Conservation (phyloP, 2,113 vertebrate species). For the Lepisosteus osseus region DNA sequence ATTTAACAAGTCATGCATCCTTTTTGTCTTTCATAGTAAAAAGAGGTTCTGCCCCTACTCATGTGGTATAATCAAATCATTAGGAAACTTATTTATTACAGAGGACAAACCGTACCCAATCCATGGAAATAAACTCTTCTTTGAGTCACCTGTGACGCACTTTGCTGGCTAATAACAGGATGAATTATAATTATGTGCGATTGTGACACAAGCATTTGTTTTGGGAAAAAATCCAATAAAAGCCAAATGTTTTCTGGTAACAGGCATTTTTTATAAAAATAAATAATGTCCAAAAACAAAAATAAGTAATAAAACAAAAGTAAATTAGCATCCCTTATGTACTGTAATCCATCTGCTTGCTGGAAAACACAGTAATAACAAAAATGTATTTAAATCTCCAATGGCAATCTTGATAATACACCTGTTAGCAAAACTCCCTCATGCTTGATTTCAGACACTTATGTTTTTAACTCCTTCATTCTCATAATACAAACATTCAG, state of each 20-base stretch:
- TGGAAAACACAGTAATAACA: neutral
- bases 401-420: neutral
- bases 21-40: neutral
- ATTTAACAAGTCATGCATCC: neutral
- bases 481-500: neutral
- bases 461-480: neutral
- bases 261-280: neutral
- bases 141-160: neutral
- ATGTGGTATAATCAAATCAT: conserved; percentile 9
- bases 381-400: neutral
- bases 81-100: neutral
- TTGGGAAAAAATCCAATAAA: neutral
- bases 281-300: neutral
- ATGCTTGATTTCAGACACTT: neutral
- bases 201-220: neutral
- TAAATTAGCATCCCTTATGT: conserved; percentile 8
- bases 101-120: neutral
- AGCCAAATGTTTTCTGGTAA: neutral
- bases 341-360: neutral
- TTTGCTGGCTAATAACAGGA: neutral
- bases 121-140: neutral
- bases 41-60: conserved; percentile 1
- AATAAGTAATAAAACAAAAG: neutral
- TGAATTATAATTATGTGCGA: neutral
- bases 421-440: neutral